Conservation (phyloP, 2,888 invertebrate species). For the Chorisops tibialis region DNA sequence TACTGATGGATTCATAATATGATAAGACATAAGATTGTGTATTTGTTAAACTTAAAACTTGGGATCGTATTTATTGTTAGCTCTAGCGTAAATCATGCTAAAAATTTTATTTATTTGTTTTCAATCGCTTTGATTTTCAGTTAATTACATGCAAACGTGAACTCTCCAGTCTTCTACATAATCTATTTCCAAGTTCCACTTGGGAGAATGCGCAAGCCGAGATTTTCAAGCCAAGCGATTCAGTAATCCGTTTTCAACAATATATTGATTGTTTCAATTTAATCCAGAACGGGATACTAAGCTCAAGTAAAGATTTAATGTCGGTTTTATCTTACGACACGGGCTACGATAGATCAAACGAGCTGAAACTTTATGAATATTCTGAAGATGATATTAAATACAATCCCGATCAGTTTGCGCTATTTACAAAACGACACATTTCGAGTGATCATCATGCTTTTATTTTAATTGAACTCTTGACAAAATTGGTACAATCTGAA, state of each 20-base stretch:
- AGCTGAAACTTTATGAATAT: not conserved
- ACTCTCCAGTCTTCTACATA: constrained; percentile 46
- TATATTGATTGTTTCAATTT: not conserved
- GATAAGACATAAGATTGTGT: no score
- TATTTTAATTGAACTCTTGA: constrained; percentile 44
- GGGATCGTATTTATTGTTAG: no score
- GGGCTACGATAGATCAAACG: not conserved
- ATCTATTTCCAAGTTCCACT: constrained; percentile 49
- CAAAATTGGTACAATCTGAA: constrained; percentile 45
- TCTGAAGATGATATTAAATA: not conserved
- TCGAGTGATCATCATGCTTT: constrained; percentile 47
- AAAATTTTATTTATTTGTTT: no score
- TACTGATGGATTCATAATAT: no score
- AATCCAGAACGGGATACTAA: not conserved
- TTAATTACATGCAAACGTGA: constrained; percentile 47
- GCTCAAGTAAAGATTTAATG: constrained; percentile 6
- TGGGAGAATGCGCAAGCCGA: constrained; percentile 42
- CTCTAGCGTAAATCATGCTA: no score
- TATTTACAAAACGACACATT: constrained; percentile 37
- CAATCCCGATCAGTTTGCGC: constrained; percentile 30
- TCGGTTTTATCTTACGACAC: not conserved
- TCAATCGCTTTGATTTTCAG: constrained; percentile 41
- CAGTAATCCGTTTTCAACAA: not conserved
- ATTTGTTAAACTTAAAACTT: no score
- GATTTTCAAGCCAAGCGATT: constrained; percentile 3